These are phyloP conservation scores for Sceloporus undulatus DNA, from an alignment of 2,113 vertebrate species.

Conservation along the genomic window DNA sequence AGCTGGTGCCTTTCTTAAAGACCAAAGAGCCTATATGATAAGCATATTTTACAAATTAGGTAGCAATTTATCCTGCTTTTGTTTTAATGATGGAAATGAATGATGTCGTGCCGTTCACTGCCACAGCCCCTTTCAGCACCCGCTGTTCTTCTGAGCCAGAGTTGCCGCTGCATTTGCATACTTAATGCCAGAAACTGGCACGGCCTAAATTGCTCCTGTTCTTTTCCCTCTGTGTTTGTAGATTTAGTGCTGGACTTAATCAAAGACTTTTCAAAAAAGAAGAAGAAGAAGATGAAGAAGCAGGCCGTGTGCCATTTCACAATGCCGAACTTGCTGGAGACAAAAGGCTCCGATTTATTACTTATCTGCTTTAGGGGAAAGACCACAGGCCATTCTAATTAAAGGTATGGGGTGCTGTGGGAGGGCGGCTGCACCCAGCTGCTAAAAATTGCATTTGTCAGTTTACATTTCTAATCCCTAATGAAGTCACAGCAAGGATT, in stretches of 20 bases:
- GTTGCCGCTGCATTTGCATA: slow-evolving; percentile 80
- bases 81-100: slow-evolving; percentile 84
- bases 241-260: slow-evolving; percentile 80
- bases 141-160: slow-evolving; percentile 79
- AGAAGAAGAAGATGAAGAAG: slow-evolving; percentile 52
- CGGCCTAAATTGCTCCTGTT: slow-evolving; percentile 78
- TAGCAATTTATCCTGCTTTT: slow-evolving; percentile 80
- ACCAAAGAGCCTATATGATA: slow-evolving; percentile 79
- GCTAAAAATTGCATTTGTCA: slow-evolving; percentile 62
- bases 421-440: slow-evolving; percentile 52
- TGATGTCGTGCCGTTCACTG: slow-evolving; percentile 77
- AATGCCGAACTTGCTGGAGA: slow-evolving; percentile 75
- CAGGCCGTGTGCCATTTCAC: slow-evolving; percentile 75
- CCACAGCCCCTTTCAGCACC: slow-evolving; percentile 75
- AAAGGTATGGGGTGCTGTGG: slow-evolving; percentile 66
- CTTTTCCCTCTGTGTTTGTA: slow-evolving; percentile 76
- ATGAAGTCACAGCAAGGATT: slow-evolving; percentile 44
- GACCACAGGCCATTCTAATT: slow-evolving; percentile 72
- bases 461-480: slow-evolving; percentile 73
- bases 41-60: slow-evolving; percentile 82
- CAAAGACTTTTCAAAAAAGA: slow-evolving; percentile 69
- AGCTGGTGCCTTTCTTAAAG: slow-evolving; percentile 75
- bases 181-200: slow-evolving; percentile 81
- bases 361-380: slow-evolving; percentile 74
- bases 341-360: slow-evolving; percentile 78